phyloP scores from a whole-genome alignment of 2,888 invertebrate species.

The Scaptomyza polygonia region DNA sequence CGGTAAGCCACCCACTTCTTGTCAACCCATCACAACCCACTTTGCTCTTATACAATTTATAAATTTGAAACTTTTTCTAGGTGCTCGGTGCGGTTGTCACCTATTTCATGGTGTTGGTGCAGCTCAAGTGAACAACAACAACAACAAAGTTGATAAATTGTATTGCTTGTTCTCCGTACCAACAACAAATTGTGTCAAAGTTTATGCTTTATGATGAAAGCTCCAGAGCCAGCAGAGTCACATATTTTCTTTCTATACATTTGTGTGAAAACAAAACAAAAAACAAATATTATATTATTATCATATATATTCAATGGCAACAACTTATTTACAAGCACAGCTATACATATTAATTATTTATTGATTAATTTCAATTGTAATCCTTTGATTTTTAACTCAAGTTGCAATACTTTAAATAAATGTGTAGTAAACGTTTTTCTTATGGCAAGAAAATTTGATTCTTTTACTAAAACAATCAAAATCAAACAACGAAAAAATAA shows the following conservation, averaged over 20 bases:
- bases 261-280: background rate
- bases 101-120: constrained; percentile 96
- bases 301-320: constrained; percentile 2
- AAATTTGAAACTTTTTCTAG: constrained; percentile 84
- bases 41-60: constrained; percentile 1
- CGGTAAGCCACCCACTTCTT: constrained; percentile 86
- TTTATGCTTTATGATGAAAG: constrained; percentile 27
- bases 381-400: constrained; percentile 48
- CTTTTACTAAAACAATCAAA: background rate
- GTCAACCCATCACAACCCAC: too few relatives aligned
- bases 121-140: constrained; percentile 88
- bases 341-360: constrained; percentile 4
- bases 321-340: constrained; percentile 13
- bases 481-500: too few relatives aligned
- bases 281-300: constrained; percentile 3
- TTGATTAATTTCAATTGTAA: constrained; percentile 22
- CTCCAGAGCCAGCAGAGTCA: constrained; percentile 12
- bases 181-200: constrained; percentile 57
- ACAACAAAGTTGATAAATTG: constrained; percentile 32
- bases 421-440: constrained; percentile 48
- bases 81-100: constrained; percentile 94
- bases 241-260: constrained; percentile 1
- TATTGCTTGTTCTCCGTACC: constrained; percentile 30
- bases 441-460: background rate
- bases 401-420: constrained; percentile 47